Evolutionary conservation across 2,113 vertebrate species (phyloP), one percentile per base, ranked within the genome.

Genomic region (Nesoenas mayeri): DNA sequence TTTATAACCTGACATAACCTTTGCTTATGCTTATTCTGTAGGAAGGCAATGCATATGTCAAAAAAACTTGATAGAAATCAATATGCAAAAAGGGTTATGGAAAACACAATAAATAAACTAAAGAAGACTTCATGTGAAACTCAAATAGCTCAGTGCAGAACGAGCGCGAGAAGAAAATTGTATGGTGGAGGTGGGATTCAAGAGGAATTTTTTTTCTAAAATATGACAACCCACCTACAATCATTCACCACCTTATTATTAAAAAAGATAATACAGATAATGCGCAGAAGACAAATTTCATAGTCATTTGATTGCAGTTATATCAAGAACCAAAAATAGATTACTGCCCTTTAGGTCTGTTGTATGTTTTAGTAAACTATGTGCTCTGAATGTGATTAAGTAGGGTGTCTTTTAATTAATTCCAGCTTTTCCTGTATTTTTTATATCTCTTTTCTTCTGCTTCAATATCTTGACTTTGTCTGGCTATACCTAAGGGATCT

Each of bases 181-280:
- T 69, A 66, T 24, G n/a, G 79, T 88, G 95, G 94, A 93, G 96
- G 95, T 92, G 91, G 91, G 83, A 95, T 79, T 93, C 61, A 80
- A 67, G 71, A 93, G 73, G 42, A 78, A 38, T 92, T 97, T 91
- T 95, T 96, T 60, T 91, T 93, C 73, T 79, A 60, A 90, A 94
- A 92, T 84, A 69, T 58, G 85, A 93, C 91, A 96, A 73, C 36
- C 95, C 91, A 94, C 96, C 93, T 96, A 97, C 93, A 96, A 92
- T 92, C 85, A 93, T 91, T 96, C 90, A 93, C 65, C 62, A 92
- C 88, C 93, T 94, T 95, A 89, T 97, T 96, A 95, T 96, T 96
- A 94, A 91, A 89, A 86, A 88, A 84, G 82, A 96, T 94, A 96
- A 96, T 89, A 89, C 79, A 93, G 73, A 84, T 85, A 95, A 89